Percentiles rank a stretch among this genome's conserved stretches.
Conservation (phyloP, 1,140 invertebrate species). For the Heliconius himera region DNA sequence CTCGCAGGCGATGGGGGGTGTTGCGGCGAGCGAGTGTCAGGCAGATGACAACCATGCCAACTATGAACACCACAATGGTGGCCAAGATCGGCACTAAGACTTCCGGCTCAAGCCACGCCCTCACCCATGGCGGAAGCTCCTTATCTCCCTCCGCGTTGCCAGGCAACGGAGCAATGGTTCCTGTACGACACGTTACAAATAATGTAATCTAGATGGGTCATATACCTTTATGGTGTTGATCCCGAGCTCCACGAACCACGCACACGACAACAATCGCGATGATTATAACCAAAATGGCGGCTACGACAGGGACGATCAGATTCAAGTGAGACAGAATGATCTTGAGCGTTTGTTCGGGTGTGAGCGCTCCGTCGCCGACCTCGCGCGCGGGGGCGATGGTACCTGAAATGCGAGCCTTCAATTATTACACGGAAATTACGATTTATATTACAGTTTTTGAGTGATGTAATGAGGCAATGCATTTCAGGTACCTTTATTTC, state of each 20-base stretch:
- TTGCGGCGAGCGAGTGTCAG: constrained; percentile 90
- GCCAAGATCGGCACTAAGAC: constrained; percentile 92
- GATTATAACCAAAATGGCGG: constrained; percentile 94
- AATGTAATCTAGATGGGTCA: background rate
- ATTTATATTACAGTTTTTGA: constrained; percentile 5
- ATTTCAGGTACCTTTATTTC: constrained; percentile 67
- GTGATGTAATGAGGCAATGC: constrained; percentile 62
- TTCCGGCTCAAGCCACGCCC: constrained; percentile 92
- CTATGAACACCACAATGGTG: constrained; percentile 92
- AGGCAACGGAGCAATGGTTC: constrained; percentile 90
- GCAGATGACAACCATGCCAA: constrained; percentile 85
- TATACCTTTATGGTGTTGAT: constrained; percentile 88
- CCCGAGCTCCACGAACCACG: constrained; percentile 91
- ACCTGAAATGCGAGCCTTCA: constrained; percentile 88
- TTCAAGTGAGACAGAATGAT: constrained; percentile 93
- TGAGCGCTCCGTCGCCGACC: constrained; percentile 85
- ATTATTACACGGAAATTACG: constrained; percentile 27
- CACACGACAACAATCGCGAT: constrained; percentile 95
- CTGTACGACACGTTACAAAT: constrained; percentile 65
- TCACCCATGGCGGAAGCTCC: constrained; percentile 89
- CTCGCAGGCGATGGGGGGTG: constrained; percentile 90
- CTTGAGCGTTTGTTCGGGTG: constrained; percentile 90
- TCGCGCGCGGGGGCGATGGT: constrained; percentile 95
- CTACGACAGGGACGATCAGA: constrained; percentile 96
- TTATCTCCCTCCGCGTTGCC: constrained; percentile 82